Conservation (phyloP, 1,140 invertebrate genomes). For the Diuraphis noxia region DNA sequence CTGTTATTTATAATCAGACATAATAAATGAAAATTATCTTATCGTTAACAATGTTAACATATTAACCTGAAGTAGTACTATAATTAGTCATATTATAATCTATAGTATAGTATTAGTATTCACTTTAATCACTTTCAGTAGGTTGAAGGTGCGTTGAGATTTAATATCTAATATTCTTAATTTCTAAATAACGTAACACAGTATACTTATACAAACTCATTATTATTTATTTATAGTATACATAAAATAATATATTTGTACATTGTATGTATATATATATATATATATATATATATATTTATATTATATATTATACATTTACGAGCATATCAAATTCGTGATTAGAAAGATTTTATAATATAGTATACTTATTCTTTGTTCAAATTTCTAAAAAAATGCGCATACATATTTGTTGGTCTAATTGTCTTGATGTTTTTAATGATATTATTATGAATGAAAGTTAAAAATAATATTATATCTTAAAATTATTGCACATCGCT, state of each 20-base stretch:
- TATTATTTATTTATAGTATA: not conserved
- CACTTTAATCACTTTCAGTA: not conserved
- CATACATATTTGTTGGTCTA: not conserved
- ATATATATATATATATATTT: no score
- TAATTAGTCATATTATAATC: not conserved
- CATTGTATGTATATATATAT: not conserved
- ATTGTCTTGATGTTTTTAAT: not conserved
- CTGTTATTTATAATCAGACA: not conserved
- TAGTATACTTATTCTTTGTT: not conserved
- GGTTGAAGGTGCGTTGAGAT: not conserved
- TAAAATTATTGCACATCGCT: not conserved
- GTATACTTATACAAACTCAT: not conserved
- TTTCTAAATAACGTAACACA: no score
- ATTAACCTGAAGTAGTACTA: not conserved
- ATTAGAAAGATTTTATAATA: not conserved
- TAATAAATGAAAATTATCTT: not conserved
- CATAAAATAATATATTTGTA: no score
- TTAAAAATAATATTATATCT: not conserved
- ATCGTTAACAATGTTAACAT: not conserved
- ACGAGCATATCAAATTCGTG: no score
- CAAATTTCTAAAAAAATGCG: not conserved
- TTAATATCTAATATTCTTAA: not conserved
- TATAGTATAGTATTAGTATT: not conserved
- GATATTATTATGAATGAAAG: not conserved
- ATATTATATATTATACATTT: no score